These are phyloP conservation scores for Pseudomyrmex flavicornis DNA, from an alignment of 1,140 invertebrate species.

Conservation along the genomic window DNA sequence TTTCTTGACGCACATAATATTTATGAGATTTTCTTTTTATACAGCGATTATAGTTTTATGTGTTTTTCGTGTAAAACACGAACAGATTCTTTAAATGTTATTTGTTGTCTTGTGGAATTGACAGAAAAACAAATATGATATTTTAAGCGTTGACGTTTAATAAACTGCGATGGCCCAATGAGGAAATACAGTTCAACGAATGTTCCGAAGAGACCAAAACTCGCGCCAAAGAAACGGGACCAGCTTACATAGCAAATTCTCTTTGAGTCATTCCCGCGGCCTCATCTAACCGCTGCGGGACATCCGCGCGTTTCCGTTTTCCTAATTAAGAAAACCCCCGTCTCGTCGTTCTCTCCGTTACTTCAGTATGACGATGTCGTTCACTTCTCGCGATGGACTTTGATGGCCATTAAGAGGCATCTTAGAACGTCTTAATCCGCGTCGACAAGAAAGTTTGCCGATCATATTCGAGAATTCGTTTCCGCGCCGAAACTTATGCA, in stretches of 20 bases:
- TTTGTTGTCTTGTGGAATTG: background rate
- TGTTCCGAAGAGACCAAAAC: slow-evolving; percentile 4
- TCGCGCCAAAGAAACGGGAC: background rate
- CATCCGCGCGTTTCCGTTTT: slow-evolving; percentile 31
- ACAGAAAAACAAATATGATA: background rate
- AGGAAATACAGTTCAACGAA: background rate
- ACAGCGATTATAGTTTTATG: too few relatives aligned
- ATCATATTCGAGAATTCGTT: slow-evolving; percentile 53
- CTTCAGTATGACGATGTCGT: slow-evolving; percentile 43
- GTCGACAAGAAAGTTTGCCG: slow-evolving; percentile 48
- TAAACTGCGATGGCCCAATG: slow-evolving; percentile 26
- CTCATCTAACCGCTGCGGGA: slow-evolving; percentile 35
- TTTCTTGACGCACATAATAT: background rate
- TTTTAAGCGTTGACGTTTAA: background rate
- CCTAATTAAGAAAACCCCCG: slow-evolving; percentile 49
- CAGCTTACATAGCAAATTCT: slow-evolving; percentile 33
- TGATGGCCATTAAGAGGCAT: slow-evolving; percentile 50
- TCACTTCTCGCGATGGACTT: slow-evolving; percentile 37
- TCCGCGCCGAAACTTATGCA: background rate
- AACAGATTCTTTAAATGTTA: background rate
- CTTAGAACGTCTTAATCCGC: slow-evolving; percentile 42
- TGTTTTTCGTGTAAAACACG: too few relatives aligned
- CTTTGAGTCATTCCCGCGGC: slow-evolving; percentile 32
- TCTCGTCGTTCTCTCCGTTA: slow-evolving; percentile 27
- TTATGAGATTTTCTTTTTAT: too few relatives aligned